Percentiles rank a stretch among this genome's conserved stretches.
phyloP scores from a whole-genome alignment of 2,113 vertebrate genomes.

The Anarrhichthys ocellatus region DNA sequence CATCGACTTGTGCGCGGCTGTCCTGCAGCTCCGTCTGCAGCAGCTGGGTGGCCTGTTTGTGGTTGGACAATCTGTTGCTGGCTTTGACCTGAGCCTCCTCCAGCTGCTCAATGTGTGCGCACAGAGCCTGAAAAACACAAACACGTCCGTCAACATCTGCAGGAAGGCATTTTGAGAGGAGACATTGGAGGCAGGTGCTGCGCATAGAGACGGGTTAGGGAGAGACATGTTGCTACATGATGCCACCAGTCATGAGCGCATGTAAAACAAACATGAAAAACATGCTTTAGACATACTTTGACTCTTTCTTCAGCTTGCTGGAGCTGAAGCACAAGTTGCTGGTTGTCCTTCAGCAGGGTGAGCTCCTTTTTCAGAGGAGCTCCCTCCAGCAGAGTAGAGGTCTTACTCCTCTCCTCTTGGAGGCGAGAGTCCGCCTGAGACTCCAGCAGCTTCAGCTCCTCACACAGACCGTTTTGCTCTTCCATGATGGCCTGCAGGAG shows the following conservation, averaged over 20 bases:
- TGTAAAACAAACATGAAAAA: neutral
- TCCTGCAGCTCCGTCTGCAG: conserved; percentile 74
- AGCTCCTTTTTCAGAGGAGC: conserved; percentile 43
- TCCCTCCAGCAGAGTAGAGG: conserved; percentile 56
- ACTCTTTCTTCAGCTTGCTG: conserved; percentile 50
- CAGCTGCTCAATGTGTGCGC: conserved; percentile 71
- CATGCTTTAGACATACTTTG: conserved; percentile 49
- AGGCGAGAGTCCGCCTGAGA: conserved; percentile 40
- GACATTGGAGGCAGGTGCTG: neutral
- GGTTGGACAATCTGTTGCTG: conserved; percentile 55
- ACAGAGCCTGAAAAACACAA: conserved; percentile 69
- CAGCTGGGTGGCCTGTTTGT: conserved; percentile 79
- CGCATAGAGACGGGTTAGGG: neutral
- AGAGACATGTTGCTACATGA: neutral
- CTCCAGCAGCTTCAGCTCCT: conserved; percentile 55
- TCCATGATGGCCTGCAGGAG: conserved; percentile 41
- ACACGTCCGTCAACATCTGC: neutral
- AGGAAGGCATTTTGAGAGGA: too few species aligned
- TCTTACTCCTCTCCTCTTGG: conserved; percentile 65
- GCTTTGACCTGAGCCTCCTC: conserved; percentile 73
- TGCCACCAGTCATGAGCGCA: neutral
- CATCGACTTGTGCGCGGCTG: conserved; percentile 74
- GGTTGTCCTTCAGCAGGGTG: conserved; percentile 63
- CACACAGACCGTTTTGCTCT: neutral
- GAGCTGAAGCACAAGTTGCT: conserved; percentile 57